Base-by-base conservation (phyloP, 64 coral and sea anemone species). In the Cladopsammia gracilis region DNA sequence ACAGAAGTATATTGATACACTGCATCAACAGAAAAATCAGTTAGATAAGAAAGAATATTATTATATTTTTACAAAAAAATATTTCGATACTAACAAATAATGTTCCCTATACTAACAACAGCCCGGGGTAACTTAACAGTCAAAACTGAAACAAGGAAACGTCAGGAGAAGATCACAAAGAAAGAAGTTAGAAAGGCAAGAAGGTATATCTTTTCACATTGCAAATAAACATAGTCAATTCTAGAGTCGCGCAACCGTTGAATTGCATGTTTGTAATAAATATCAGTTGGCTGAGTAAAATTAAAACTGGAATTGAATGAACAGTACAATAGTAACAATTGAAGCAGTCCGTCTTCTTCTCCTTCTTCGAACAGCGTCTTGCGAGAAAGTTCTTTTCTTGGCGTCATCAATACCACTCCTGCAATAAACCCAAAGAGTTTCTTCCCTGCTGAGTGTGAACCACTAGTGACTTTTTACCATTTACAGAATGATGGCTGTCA, bases 271-370 rank as follows among this genome's bases (percentile, higher is more conserved):
- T n/a, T 49, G 72, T 75, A 48, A 42, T 75, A 49, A 34, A 75
- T 2, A n/a, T 56, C 12, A 56, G 12, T 56, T 56, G 7, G 53
- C 4, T 56, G 53, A 56, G 53, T 56, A 56, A 22, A 64, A 64
- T 48, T 19, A 64, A 83, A 45, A 48, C 18, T 60, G 19, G 3
- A 54, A 78, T 78, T 22, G 22, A 23, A 57, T 56, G 19, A 78
- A 78, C 77, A 60, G 58, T 83, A 47, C 58, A 83, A 83, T 83
- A 83, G 26, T 83, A 83, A 83, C 79, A 83, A 82, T 62, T 64
- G 79, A 7, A n/a, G 79, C 18, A 6, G 8, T 15, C 22, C 20
- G 4, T 83, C 79, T 80, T 45, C 57, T 46, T 48, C 19, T 7
- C 34, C 34, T 16, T 75, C 5, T 49, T 24, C 42, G 70, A 45